phyloP scores from a whole-genome alignment of 2,113 vertebrate species.

The Alaudala cheleensis region DNA sequence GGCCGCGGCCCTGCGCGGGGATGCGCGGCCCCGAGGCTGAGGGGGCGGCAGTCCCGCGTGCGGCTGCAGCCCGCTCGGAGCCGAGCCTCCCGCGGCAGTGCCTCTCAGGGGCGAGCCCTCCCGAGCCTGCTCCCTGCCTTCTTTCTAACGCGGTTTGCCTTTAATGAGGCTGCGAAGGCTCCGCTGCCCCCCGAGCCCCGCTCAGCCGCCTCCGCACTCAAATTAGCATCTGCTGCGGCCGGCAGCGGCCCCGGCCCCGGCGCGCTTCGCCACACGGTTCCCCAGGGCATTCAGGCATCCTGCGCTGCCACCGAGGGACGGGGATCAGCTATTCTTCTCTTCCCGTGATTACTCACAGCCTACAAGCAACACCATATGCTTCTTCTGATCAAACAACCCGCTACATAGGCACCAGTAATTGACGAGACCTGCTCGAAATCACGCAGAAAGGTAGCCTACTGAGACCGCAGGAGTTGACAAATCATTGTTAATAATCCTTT shows the following conservation, averaged over 20 bases:
- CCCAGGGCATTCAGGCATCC: constrained; percentile 57
- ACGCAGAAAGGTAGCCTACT: constrained; percentile 82
- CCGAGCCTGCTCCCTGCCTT: neutral
- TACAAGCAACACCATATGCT: constrained; percentile 84
- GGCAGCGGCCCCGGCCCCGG: constrained; percentile 6
- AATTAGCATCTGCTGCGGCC: constrained; percentile 46
- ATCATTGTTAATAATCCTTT: constrained; percentile 83
- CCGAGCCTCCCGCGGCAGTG: neutral
- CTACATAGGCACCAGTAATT: constrained; percentile 82
- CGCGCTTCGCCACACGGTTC: constrained; percentile 42
- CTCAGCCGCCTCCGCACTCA: neutral
- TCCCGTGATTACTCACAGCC: constrained; percentile 66
- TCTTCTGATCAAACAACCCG: constrained; percentile 79
- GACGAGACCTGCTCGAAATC: constrained; percentile 80
- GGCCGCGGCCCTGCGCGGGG: neutral
- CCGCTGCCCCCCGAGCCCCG: neutral
- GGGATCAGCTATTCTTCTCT: constrained; percentile 62
- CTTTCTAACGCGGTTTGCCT: neutral
- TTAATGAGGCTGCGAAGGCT: neutral
- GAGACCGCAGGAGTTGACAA: constrained; percentile 79
- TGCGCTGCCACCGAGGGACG: constrained; percentile 36
- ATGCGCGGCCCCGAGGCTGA: neutral
- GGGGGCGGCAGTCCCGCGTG: neutral
- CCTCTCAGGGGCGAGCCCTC: neutral
- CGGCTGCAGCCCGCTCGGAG: neutral